phyloP scores from a whole-genome alignment of 1,140 invertebrate genomes.

The Zaprionus vittiger region DNA sequence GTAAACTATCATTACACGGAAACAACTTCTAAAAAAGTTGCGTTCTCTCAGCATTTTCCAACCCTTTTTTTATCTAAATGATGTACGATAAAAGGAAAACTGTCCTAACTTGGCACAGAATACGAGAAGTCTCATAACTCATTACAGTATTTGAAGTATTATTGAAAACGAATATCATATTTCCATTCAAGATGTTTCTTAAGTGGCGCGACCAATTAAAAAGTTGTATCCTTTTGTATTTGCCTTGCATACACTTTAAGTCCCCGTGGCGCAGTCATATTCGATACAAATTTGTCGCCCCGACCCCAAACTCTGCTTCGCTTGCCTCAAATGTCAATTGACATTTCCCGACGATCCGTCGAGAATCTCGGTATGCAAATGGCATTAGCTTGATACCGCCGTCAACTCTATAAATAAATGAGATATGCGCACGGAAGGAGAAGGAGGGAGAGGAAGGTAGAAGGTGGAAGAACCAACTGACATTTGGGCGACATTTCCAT shows the following conservation, averaged over 20 bases:
- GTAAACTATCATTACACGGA: no score
- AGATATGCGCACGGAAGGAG: constrained; percentile 1
- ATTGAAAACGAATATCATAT: background rate
- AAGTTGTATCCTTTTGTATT: constrained; percentile 1
- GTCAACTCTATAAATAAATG: constrained; percentile 45
- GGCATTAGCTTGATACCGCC: constrained; percentile 20
- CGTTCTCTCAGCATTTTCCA: no score
- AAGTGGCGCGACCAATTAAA: constrained; percentile 4
- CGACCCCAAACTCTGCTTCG: background rate
- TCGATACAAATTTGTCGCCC: constrained; percentile 26
- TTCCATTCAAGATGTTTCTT: background rate
- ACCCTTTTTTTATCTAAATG: no score
- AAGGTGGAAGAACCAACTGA: constrained; percentile 17
- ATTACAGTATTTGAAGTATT: background rate
- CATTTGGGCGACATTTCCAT: constrained; percentile 38
- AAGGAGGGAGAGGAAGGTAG: background rate
- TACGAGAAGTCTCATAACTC: background rate
- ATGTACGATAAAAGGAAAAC: no score
- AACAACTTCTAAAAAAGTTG: no score
- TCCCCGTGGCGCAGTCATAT: constrained; percentile 1
- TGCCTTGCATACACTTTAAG: background rate
- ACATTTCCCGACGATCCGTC: constrained; percentile 25
- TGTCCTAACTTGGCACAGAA: no score
- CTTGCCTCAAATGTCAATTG: constrained; percentile 25
- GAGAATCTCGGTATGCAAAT: constrained; percentile 44